Conservation (phyloP, 53 echinoderm and acorn worm genomes). For the Crossaster papposus region DNA sequence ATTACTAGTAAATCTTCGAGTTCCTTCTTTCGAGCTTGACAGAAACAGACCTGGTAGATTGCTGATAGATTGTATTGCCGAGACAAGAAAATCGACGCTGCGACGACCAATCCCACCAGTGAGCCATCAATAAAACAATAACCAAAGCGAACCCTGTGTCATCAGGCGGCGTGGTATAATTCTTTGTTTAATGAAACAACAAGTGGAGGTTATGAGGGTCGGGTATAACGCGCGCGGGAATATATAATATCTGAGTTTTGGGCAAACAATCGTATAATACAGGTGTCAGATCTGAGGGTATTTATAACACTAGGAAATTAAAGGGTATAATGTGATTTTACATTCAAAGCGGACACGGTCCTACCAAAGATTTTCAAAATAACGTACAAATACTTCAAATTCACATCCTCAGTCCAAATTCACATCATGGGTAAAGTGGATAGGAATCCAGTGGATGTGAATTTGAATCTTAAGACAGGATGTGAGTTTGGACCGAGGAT, state of each 20-base stretch:
- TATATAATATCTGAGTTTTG: slow-evolving; percentile 9
- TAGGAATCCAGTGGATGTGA: too few relatives aligned
- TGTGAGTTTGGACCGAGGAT: too few relatives aligned
- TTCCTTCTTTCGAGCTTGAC: neutral
- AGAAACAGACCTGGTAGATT: neutral
- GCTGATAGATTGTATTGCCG: slow-evolving; percentile 12
- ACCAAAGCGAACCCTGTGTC: neutral
- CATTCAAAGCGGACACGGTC: too few relatives aligned
- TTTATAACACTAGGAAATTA: too few relatives aligned
- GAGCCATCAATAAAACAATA: slow-evolving; percentile 15
- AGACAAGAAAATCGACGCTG: neutral
- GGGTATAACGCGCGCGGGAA: neutral
- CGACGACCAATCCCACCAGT: neutral
- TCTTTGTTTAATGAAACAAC: slow-evolving; percentile 26
- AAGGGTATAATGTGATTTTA: too few relatives aligned
- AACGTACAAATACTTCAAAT: too few relatives aligned
- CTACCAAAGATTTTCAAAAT: too few relatives aligned
- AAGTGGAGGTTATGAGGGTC: neutral
- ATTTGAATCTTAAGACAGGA: too few relatives aligned
- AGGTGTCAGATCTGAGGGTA: neutral
- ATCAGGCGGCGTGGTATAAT: neutral
- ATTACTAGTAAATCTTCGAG: too few relatives aligned
- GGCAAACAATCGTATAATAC: neutral
- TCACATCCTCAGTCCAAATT: too few relatives aligned
- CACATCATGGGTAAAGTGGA: too few relatives aligned